Conservation (phyloP, 2,888 invertebrate species). For the Amitus sp. region DNA sequence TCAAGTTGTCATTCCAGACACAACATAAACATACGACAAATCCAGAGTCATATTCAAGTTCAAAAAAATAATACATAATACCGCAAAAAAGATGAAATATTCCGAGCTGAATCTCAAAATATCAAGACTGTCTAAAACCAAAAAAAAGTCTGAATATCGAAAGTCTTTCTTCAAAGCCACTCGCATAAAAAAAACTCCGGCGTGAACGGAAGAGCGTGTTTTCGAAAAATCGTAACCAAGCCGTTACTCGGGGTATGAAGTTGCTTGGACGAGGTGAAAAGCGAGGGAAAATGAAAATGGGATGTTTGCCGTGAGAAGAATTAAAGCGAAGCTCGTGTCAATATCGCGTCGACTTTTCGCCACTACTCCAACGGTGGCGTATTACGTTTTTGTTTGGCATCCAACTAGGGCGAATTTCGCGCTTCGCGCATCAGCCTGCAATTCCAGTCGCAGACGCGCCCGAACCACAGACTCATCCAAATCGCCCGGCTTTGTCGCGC, state of each 20-base stretch:
- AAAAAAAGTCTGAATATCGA: too few species aligned
- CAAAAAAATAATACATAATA: too few species aligned
- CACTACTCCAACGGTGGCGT: slow-evolving; percentile 49
- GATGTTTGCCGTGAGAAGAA: slow-evolving; percentile 61
- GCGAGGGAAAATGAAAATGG: slow-evolving; percentile 52
- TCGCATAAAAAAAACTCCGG: too few species aligned
- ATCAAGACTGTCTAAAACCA: too few species aligned
- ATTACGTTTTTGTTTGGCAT: slow-evolving; percentile 47
- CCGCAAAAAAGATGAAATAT: too few species aligned
- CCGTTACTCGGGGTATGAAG: neutral
- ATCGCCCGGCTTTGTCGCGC: slow-evolving; percentile 27
- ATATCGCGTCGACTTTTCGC: slow-evolving; percentile 58
- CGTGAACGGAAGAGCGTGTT: slow-evolving; percentile 1
- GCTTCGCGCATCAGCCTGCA: slow-evolving; percentile 16
- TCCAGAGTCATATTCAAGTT: too few species aligned
- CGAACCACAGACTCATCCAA: slow-evolving; percentile 31
- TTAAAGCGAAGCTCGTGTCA: slow-evolving; percentile 63
- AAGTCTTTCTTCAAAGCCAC: too few species aligned
- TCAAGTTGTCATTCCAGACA: too few species aligned
- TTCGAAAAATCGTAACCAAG: neutral
- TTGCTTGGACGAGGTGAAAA: slow-evolving; percentile 9
- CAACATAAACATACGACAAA: too few species aligned
- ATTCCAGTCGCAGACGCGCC: slow-evolving; percentile 21
- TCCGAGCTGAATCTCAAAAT: too few species aligned
- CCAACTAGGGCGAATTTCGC: slow-evolving; percentile 35